Base-by-base conservation (phyloP, 2,113 vertebrate genomes). In the Charina bottae region DNA sequence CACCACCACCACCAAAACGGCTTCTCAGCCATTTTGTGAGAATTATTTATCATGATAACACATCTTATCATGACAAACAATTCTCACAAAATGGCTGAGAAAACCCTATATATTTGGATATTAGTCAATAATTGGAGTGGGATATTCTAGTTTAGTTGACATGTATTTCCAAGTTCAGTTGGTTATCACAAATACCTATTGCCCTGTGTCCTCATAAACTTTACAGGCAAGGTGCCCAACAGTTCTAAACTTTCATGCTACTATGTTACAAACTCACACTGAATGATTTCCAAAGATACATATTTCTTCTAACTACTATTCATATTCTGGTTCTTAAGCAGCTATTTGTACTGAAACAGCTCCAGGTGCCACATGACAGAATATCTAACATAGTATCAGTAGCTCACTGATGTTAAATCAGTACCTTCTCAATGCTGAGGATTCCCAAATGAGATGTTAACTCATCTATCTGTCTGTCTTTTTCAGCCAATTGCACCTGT, bases 401-500 rank as follows among this genome's bases (percentile, higher is more conserved):
- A 26, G 15, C 26, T 90, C 89, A 49, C 24, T n/a, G 92, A 89
- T 78, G 53, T 42, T 13, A 33, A 86, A 56, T 94, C 64, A 90
- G 96, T 97, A 98, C 98, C 98, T 99, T 99, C 93, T 98, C 98
- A 94, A 96, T 98, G 83, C 96, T 95, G 60, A 99, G 94, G 6
- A 96, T 96, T 49, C 98, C 98, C 88, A 99, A 94, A 92, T 97
- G 98, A 87, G 98, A 98, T 95, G 97, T 98, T 94, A 99, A 96
- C 46, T 98, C 98, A 95, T 97, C 98, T 96, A 99, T 97, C 96
- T 98, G 98, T 83, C 98, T 97, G 85, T 99, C 99, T 93, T 99
- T 99, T 96, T 99, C 98, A 17, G 98, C 98, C 94, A 99, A 97
- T 90, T 99, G 99, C 96, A 98, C 97, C 99, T 99, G 92, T 46